A percentile compares a stretch with the other conserved stretches of the same genome.
Evolutionary conservation across 2,797 vertebrate species (phyloP).

Genomic region (Cetoscarus ocellatus): DNA sequence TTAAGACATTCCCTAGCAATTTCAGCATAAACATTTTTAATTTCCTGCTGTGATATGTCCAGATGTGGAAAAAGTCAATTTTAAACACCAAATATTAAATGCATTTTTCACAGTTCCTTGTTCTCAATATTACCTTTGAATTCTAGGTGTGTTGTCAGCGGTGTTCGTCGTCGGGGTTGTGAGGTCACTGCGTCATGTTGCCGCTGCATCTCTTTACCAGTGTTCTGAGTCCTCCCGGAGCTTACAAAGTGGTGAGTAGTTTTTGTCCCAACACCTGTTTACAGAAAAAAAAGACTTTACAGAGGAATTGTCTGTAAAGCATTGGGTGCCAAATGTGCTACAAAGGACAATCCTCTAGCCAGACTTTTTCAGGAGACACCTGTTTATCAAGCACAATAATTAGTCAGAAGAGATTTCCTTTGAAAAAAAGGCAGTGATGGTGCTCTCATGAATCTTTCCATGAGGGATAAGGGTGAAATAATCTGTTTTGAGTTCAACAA

Average conservation of each 20-base stretch:
- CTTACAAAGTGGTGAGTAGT: slow-evolving; percentile 6
- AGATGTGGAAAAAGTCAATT: neutral
- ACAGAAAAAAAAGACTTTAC: slow-evolving; percentile 27
- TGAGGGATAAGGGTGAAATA: no score
- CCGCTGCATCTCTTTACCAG: slow-evolving; percentile 34
- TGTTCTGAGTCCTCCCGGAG: slow-evolving; percentile 4
- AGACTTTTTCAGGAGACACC: neutral
- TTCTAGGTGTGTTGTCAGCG: slow-evolving; percentile 25
- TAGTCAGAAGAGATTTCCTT: neutral
- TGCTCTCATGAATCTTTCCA: no score
- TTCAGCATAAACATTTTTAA: neutral
- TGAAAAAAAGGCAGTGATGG: neutral
- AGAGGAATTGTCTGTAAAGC: slow-evolving; percentile 13
- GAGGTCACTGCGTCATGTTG: neutral
- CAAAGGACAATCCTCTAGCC: neutral
- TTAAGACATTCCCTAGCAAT: neutral
- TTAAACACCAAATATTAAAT: neutral
- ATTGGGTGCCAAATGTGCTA: slow-evolving; percentile 2
- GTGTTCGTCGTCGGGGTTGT: neutral
- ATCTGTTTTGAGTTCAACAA: no score
- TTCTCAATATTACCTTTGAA: slow-evolving; percentile 25
- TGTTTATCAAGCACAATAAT: neutral
- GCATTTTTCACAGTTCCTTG: neutral
- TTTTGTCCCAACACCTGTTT: slow-evolving; percentile 39
- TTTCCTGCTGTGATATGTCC: neutral